Percentiles rank a stretch among this genome's conserved stretches.
These are phyloP conservation scores for Polypterus bichir DNA, from an alignment of 2,113 vertebrate genomes.

Conservation along the genomic window DNA sequence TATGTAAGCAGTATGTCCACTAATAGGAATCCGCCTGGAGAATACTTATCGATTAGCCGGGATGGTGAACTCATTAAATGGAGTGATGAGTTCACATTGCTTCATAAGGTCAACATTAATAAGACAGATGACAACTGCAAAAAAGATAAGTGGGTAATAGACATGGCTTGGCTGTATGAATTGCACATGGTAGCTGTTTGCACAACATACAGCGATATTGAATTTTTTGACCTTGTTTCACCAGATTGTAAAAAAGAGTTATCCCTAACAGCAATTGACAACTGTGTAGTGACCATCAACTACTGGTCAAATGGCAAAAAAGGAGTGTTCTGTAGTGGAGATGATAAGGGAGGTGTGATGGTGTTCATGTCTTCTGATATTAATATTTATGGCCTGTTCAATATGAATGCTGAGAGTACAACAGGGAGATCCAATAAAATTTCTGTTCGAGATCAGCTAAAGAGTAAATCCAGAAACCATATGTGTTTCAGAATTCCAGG, in stretches of 20 bases:
- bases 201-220: slow-evolving; percentile 23
- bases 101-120: slow-evolving; percentile 3
- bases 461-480: too few species aligned
- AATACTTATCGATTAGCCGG: slow-evolving; percentile 37
- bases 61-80: slow-evolving; percentile 34
- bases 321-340: slow-evolving; percentile 38
- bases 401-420: slow-evolving; percentile 4
- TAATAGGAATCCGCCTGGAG: slow-evolving; percentile 8
- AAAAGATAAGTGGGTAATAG: slow-evolving; percentile 17
- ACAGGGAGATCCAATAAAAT: background rate
- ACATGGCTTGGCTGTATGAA: slow-evolving; percentile 30
- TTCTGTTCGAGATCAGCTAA: too few species aligned
- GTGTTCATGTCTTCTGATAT: slow-evolving; percentile 33
- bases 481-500: too few species aligned
- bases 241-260: slow-evolving; percentile 27
- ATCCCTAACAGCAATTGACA: slow-evolving; percentile 28
- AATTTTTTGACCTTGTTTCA: slow-evolving; percentile 35
- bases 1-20: background rate
- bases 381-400: slow-evolving; percentile 31
- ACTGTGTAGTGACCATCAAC: slow-evolving; percentile 34
- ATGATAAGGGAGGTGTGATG: slow-evolving; percentile 31
- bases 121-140: too few species aligned
- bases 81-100: slow-evolving; percentile 28
- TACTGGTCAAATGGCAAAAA: slow-evolving; percentile 34
- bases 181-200: slow-evolving; percentile 23